Base-by-base conservation (phyloP, 2,113 vertebrate species). In the Tetrax tetrax region DNA sequence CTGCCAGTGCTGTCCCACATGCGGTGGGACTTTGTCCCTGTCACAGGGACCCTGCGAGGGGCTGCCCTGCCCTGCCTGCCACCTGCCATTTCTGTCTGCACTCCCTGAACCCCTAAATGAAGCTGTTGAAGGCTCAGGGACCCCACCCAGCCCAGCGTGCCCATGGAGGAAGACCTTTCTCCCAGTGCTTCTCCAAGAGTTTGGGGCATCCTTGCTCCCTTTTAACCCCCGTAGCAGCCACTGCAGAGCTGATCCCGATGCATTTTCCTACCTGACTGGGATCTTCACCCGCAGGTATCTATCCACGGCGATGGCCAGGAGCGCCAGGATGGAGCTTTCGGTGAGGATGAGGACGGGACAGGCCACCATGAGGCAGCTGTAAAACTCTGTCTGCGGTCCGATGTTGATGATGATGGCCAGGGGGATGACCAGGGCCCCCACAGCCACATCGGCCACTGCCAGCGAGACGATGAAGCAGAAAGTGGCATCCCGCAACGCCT, bases 271-370 rank as follows among this genome's bases (percentile, higher is more conserved):
- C 99, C 99, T 99, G 97, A 99, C 98, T 2, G 99, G 99, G 90
- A 99, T 99, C 97, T 99, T 99, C 92, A 99, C 99, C 14, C 99
- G 97, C 95, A 99, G 98, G 96, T 99, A 99, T 17, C 99, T 98
- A 97, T 99, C 99, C 87, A 99, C 98, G 1, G 99, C 99, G 10
- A 99, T 99, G 72, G 99, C 99, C 97, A 99, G 98, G 79, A 99
- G 98, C 1, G 99, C 99, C 83, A 99, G 98, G 97, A 99, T 99
- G 83, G 99, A 99, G 98, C 99, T 99, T 97, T 99, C 99, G 2
- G 99, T 99, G 84, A 99, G 99, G 89, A 99, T 99, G 86, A 99
- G 98, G 94, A 99, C 98, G 0, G 98, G 99, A 89, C 99, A 99
- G 38, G 98, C 98, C 89, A 98, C 97, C 98, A 99, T 97, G 90